A percentile compares a stretch with the other conserved stretches of the same genome.
phyloP scores from a whole-genome alignment of 2,113 vertebrate species.

The Entelurus aequoreus region DNA sequence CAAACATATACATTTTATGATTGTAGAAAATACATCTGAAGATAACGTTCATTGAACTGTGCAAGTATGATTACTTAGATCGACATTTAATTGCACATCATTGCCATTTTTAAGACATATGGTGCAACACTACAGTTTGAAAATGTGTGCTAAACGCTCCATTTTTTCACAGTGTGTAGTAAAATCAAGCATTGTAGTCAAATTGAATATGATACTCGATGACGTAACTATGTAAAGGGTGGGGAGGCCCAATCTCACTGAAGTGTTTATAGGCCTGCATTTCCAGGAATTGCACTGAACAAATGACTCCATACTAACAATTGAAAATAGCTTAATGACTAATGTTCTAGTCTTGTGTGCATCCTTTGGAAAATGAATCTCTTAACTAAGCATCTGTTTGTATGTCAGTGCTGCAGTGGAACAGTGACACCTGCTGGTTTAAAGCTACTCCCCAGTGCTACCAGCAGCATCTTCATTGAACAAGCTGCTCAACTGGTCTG shows the following conservation, averaged over 20 bases:
- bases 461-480: not conserved
- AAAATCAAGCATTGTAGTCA: constrained; percentile 32
- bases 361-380: not conserved
- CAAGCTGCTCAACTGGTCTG: not conserved
- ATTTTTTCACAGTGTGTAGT: constrained; percentile 36
- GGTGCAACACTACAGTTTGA: constrained; percentile 4
- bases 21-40: too few relatives aligned
- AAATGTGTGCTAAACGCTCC: constrained; percentile 8
- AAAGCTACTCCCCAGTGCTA: not conserved
- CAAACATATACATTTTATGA: too few relatives aligned
- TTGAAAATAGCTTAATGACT: constrained; percentile 1
- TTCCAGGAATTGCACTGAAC: constrained; percentile 26
- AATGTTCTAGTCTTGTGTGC: constrained; percentile 5
- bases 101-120: constrained; percentile 26
- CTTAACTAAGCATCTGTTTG: constrained; percentile 7
- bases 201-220: constrained; percentile 38
- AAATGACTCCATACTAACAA: constrained; percentile 1
- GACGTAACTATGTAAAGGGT: constrained; percentile 28
- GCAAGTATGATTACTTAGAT: not conserved
- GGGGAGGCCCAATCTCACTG: constrained; percentile 17
- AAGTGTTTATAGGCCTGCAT: constrained; percentile 21
- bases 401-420: constrained; percentile 32
- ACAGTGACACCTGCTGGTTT: constrained; percentile 62
- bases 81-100: constrained; percentile 34
- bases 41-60: constrained; percentile 4